Evolutionary conservation across 2,888 invertebrate genomes (phyloP).

Genomic region (Callimorpha dominula): DNA sequence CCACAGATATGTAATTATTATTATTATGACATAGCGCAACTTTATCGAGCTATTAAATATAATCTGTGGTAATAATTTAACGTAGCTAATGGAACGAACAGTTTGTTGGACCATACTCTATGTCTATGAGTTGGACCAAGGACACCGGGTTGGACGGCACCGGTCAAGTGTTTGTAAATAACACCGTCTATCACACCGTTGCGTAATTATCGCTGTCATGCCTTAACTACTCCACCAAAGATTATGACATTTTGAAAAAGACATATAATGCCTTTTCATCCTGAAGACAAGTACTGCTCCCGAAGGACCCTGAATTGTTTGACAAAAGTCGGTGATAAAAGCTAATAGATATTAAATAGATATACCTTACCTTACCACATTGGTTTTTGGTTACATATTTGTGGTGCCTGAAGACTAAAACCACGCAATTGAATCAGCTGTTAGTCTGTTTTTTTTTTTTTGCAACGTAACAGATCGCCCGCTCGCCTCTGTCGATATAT

Average conservation of each 20-base stretch:
- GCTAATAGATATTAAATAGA: background rate
- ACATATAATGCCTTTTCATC: too few relatives aligned
- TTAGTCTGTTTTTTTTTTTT: too few relatives aligned
- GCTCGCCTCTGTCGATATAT: too few relatives aligned
- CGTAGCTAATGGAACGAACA: background rate
- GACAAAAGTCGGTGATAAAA: too few relatives aligned
- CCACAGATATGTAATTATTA: background rate
- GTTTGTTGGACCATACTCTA: background rate
- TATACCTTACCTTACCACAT: background rate
- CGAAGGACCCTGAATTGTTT: too few relatives aligned
- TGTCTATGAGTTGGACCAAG: background rate
- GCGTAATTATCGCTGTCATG: background rate
- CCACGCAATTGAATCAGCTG: too few relatives aligned
- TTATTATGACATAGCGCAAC: background rate
- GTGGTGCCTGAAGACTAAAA: background rate
- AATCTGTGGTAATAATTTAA: constrained; percentile 6
- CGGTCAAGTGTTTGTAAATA: constrained; percentile 5
- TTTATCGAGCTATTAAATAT: background rate
- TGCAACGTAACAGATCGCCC: too few relatives aligned
- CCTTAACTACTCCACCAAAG: too few relatives aligned
- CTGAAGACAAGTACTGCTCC: background rate
- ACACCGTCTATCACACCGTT: constrained; percentile 5
- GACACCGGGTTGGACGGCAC: background rate
- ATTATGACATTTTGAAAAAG: too few relatives aligned
- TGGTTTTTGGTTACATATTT: background rate